Evolutionary conservation across 2,888 invertebrate genomes (phyloP).

Genomic region (Epinotia demarniana): DNA sequence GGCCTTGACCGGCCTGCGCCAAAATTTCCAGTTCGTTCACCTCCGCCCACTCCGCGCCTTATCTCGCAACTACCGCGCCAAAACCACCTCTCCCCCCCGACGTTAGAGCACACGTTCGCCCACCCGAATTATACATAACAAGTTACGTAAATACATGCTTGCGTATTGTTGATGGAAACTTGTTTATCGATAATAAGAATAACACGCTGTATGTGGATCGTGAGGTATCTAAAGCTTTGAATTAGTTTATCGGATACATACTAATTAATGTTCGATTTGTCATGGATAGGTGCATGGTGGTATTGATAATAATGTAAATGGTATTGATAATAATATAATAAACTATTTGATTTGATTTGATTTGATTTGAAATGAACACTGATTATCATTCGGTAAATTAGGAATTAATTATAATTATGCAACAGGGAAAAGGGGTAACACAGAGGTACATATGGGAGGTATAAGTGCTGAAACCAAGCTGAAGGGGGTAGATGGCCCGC

Average conservation of each 20-base stretch:
- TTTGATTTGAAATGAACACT: too few species aligned
- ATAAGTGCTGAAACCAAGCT: constrained; percentile 62
- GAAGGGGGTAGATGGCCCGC: constrained; percentile 62
- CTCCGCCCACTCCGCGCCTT: constrained; percentile 75
- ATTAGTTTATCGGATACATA: constrained; percentile 4
- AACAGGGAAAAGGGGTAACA: constrained; percentile 49
- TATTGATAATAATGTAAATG: background rate
- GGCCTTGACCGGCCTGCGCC: constrained; percentile 85
- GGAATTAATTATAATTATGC: background rate
- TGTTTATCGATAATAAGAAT: constrained; percentile 76
- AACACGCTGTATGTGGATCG: constrained; percentile 50
- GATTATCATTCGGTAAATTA: background rate
- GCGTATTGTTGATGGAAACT: constrained; percentile 75
- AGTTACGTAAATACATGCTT: constrained; percentile 60
- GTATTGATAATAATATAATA: too few species aligned
- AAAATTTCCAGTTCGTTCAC: constrained; percentile 83
- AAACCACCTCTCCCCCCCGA: constrained; percentile 55
- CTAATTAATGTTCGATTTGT: background rate
- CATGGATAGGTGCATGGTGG: background rate
- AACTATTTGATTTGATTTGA: too few species aligned
- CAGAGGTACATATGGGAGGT: constrained; percentile 49
- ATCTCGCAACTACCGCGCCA: constrained; percentile 60
- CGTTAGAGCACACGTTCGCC: constrained; percentile 53
- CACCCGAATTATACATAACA: constrained; percentile 60
- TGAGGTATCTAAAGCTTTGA: constrained; percentile 18